Conservation (phyloP, 1,140 invertebrate genomes). For the Euglossa dilemma region DNA sequence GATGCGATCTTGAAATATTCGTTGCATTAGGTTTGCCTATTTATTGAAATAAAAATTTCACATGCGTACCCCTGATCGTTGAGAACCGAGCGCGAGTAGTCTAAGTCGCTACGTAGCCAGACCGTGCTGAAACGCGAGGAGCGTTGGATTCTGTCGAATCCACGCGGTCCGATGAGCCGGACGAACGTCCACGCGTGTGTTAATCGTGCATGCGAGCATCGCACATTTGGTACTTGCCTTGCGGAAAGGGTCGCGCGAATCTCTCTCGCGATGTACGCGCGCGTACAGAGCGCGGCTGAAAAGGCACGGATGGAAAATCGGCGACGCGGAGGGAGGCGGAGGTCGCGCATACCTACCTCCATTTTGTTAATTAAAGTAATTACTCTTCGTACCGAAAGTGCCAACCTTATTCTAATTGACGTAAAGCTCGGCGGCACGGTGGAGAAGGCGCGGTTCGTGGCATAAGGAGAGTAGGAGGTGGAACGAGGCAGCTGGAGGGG, state of each 20-base stretch:
- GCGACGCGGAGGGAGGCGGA: slow-evolving; percentile 55
- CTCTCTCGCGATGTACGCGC: slow-evolving; percentile 60
- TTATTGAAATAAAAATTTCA: not conserved
- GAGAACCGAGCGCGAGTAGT: not conserved
- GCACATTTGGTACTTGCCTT: slow-evolving; percentile 66
- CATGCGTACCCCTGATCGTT: not conserved
- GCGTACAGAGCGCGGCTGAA: slow-evolving; percentile 53
- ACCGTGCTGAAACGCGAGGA: not conserved
- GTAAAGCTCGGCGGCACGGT: slow-evolving; percentile 80
- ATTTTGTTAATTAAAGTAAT: slow-evolving; percentile 85
- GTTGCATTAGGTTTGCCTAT: no score
- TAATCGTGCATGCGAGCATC: slow-evolving; percentile 53
- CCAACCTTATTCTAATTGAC: slow-evolving; percentile 84
- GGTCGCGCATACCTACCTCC: slow-evolving; percentile 77
- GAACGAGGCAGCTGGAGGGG: slow-evolving; percentile 23
- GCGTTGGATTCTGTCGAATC: not conserved
- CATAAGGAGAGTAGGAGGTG: slow-evolving; percentile 60
- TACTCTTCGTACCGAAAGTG: slow-evolving; percentile 84
- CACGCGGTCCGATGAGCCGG: slow-evolving; percentile 8
- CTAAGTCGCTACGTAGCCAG: not conserved
- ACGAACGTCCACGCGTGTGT: slow-evolving; percentile 17
- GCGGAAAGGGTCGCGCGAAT: slow-evolving; percentile 69
- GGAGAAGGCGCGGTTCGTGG: slow-evolving; percentile 63
- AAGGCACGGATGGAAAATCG: slow-evolving; percentile 47
- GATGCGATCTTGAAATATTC: no score